Evolutionary conservation across 2,888 invertebrate species (phyloP), one percentile per base, ranked within the genome.

Genomic region (Graphium colonna): DNA sequence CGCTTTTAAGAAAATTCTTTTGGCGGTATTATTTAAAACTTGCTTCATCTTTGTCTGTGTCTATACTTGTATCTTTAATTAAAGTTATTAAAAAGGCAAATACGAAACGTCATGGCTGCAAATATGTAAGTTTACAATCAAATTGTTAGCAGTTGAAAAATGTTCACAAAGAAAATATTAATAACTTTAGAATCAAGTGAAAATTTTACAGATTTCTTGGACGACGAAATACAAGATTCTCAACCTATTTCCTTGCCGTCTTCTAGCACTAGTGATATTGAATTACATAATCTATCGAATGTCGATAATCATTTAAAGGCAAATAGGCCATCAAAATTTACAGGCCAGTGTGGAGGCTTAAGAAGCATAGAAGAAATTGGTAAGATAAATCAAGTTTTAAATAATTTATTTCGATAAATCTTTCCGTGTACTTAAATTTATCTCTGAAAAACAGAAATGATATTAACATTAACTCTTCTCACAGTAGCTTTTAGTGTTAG

Each of bases 301-400:
- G 16, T 21, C 21, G 41, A 33, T n/a, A 18, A 44, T 4, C 13
- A 39, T 21, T 21, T 12, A 45, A 58, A 58, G 46, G 54, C 12
- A 28, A 51, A 10, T 46, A 72, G 76, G 33, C 86, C 85, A 9
- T 47, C 59, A 7, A 85, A 77, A 69, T 64, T 73, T 48, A 82
- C 81, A 3, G 86, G 86, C 0, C 79, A 83, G 63, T 60, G 66
- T 45, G 84, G 79, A 17, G 73, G 80, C 36, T 82, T 84, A 58
- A 73, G 89, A 36, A 78, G 84, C 59, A 62, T 75, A 13, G 77
- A 85, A 58, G 89, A 89, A 78, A 80, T 89, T 52, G 85, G 88
- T 85, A 65, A 51, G 56, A 41, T 41, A 21, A 12, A 1, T 38
- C 7, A 38, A 7, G n/a, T n/a, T n/a, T n/a, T n/a, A n/a, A n/a